Evolutionary conservation across 2,888 invertebrate species (phyloP).

Genomic region (Acanthococcus lagerstroemiae): DNA sequence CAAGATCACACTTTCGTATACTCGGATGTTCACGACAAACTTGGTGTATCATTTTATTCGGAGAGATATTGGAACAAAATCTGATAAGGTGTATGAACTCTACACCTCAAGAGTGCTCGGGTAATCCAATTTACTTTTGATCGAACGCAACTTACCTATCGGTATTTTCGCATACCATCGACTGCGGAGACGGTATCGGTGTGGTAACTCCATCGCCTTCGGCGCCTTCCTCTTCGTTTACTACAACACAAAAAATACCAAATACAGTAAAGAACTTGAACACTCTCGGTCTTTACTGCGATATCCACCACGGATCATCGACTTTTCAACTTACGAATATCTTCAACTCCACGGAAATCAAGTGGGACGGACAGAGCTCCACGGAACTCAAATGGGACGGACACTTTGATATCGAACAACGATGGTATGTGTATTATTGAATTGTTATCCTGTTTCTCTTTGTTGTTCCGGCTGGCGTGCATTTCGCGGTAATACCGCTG

Average conservation of each 20-base stretch:
- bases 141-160: too few species aligned
- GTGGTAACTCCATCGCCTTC: conserved; percentile 9
- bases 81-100: too few species aligned
- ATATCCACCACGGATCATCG: not conserved
- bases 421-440: conserved; percentile 39
- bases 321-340: not conserved
- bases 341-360: not conserved
- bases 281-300: not conserved
- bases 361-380: too few species aligned
- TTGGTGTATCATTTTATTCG: too few species aligned
- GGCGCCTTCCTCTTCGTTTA: not conserved
- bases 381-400: conserved; percentile 36
- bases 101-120: too few species aligned
- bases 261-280: not conserved
- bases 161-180: conserved; percentile 5
- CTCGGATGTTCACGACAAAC: too few species aligned
- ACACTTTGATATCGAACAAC: conserved; percentile 43
- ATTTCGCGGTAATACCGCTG: conserved; percentile 1
- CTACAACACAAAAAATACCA: conserved; percentile 1
- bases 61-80: too few species aligned
- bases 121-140: too few species aligned
- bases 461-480: not conserved
- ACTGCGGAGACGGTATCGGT: conserved; percentile 22
- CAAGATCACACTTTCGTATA: too few species aligned
- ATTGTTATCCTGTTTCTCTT: conserved; percentile 24